Base-by-base conservation (phyloP, 1,140 invertebrate species). In the Papilio helenus region DNA sequence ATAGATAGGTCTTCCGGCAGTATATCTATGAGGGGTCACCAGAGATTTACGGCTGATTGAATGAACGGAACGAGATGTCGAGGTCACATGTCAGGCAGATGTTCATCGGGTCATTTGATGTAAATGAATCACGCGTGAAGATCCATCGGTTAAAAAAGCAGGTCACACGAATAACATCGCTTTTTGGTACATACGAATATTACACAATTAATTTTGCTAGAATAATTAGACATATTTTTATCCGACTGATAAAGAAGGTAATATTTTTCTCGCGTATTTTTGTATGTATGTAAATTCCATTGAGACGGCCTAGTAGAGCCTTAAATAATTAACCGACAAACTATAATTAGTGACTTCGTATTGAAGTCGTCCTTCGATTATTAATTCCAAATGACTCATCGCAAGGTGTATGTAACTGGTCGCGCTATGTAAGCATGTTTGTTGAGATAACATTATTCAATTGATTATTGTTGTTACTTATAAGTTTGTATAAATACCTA, bases 21-120 rank as follows among this genome's bases (percentile, higher is more conserved):
- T 16, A 49, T 23, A 49, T 49, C 20, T 49, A 74, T 74, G 20
- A 44, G 7, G 42, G 20, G 72, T 49, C 44, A 74, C 44, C 44
- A 74, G 72, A 72, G 72, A 74, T 74, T 74, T 74, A 73, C 72
- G 72, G 42, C 44, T 49, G 42, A 74, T 74, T 74, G 72, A 49
- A 74, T 74, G 72, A 49, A 26, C 72, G 44, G 39, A 44, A 49
- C 18, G 42, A n/a, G 44, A 49, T 44, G 72, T 44, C 72, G 72
- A 49, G 72, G 72, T 74, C 72, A 44, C n/a, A 44, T 44, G 72
- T 74, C 72, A 74, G 72, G 14, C 61, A 68, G 61, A 68, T 68
- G 61, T 16, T 23, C 20, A 29, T 29, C 26, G 26, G 61, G 12
- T 68, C 61, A 68, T 29, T 68, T 34, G 61, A 68, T 4, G 61